These are phyloP conservation scores for Sebastes fasciatus DNA, from an alignment of 2,113 vertebrate genomes.

Conservation along the genomic window DNA sequence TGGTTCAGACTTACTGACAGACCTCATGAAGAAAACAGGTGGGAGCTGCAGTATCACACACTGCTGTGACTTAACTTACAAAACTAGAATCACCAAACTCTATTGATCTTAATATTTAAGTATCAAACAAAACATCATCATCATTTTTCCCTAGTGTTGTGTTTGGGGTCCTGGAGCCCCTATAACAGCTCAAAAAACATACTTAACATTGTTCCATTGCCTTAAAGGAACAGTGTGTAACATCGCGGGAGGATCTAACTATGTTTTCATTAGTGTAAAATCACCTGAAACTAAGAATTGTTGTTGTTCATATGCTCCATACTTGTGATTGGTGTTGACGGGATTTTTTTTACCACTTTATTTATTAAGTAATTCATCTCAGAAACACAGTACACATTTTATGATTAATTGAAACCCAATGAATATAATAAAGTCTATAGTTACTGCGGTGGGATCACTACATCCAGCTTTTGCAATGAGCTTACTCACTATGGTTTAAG, in stretches of 20 bases:
- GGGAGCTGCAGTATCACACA: conserved; percentile 36
- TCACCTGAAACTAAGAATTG: too few species aligned
- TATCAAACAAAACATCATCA: neutral
- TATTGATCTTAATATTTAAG: neutral
- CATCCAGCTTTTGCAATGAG: neutral
- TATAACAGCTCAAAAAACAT: neutral
- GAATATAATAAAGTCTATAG: neutral
- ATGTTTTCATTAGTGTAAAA: too few species aligned
- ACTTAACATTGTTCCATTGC: neutral
- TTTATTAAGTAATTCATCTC: neutral
- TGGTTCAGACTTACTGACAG: conserved; percentile 31
- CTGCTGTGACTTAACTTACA: neutral
- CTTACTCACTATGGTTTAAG: neutral
- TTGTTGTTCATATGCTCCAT: neutral
- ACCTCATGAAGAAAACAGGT: conserved; percentile 60
- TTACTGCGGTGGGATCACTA: neutral
- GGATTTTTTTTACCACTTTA: neutral
- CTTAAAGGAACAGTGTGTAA: neutral
- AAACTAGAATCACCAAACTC: neutral
- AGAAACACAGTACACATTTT: neutral
- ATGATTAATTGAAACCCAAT: neutral
- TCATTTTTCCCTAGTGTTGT: neutral
- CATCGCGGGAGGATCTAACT: too few species aligned
- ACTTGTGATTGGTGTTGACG: neutral
- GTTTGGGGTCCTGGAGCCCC: neutral